Evolutionary conservation across 2,113 vertebrate species (phyloP).

Genomic region (Lophius piscatorius): DNA sequence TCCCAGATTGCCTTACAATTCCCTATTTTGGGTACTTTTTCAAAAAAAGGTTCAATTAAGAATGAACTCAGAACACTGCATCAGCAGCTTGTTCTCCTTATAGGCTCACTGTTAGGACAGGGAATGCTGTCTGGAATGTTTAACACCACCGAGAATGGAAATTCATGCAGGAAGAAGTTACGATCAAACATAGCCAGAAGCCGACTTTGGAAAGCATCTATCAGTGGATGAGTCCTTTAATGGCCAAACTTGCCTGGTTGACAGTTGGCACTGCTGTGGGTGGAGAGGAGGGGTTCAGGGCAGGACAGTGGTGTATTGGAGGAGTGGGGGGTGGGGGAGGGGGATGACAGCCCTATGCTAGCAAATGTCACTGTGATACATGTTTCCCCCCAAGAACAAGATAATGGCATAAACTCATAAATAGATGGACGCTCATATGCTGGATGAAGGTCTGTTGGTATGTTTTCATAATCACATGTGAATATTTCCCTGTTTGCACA

Average conservation of each 20-base stretch:
- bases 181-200: not conserved
- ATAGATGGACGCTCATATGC: too few species aligned
- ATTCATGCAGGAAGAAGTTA: not conserved
- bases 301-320: constrained; percentile 26
- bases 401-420: too few species aligned
- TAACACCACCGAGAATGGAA: not conserved
- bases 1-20: not conserved
- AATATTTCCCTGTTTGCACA: too few species aligned
- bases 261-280: not conserved
- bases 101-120: too few species aligned
- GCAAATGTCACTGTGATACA: constrained; percentile 44
- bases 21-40: not conserved
- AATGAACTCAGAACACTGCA: too few species aligned
- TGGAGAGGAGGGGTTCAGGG: constrained; percentile 39
- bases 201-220: constrained; percentile 8
- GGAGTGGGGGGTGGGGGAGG: constrained; percentile 8
- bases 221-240: constrained; percentile 5
- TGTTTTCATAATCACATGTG: too few species aligned
- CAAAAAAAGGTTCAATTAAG: not conserved
- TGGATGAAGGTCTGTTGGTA: too few species aligned
- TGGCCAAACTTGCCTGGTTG: not conserved
- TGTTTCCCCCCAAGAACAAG: constrained; percentile 19
- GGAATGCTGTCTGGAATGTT: not conserved
- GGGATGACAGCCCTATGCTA: constrained; percentile 12
- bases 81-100: too few species aligned